A percentile compares a stretch with the other conserved stretches of the same genome.
phyloP scores from a whole-genome alignment of 2,113 vertebrate species.

The Empidonax alnorum region DNA sequence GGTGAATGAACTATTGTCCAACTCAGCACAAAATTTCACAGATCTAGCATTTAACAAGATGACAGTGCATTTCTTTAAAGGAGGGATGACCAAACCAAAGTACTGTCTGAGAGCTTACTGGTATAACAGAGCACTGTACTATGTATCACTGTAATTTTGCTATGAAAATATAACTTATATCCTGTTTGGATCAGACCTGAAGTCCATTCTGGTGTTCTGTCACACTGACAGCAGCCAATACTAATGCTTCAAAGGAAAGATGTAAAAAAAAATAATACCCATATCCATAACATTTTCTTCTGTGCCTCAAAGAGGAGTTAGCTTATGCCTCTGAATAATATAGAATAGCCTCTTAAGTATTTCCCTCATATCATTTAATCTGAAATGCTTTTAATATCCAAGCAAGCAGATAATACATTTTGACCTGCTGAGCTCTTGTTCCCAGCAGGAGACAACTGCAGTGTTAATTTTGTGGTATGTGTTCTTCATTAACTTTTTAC shows the following conservation, averaged over 20 bases:
- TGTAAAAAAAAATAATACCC: neutral
- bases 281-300: neutral
- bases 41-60: neutral
- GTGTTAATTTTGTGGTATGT: neutral
- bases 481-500: neutral
- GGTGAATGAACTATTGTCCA: neutral
- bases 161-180: neutral
- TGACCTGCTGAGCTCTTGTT: neutral
- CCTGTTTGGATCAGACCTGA: neutral
- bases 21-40: neutral
- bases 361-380: neutral
- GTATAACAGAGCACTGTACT: neutral
- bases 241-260: neutral
- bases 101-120: neutral
- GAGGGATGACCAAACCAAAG: neutral
- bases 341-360: neutral
- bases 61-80: neutral
- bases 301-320: neutral
- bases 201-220: neutral
- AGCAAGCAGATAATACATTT: neutral
- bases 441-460: neutral
- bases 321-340: neutral
- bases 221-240: neutral
- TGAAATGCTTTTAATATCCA: neutral
- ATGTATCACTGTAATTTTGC: neutral